phyloP scores from a whole-genome alignment of 2,113 vertebrate genomes.

The Leptodactylus fuscus region DNA sequence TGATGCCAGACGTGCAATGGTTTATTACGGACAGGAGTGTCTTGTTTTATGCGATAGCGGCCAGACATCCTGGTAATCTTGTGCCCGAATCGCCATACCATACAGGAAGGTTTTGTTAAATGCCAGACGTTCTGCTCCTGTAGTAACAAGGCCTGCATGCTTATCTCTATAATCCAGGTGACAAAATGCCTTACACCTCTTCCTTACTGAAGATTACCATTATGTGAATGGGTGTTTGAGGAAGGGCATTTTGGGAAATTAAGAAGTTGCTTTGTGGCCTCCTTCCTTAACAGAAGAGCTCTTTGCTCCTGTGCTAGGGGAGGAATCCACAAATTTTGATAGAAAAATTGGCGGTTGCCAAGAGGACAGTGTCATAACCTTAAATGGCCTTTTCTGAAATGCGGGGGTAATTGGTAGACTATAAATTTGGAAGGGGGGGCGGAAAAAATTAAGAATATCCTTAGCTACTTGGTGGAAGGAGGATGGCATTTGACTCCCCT shows the following conservation, averaged over 20 bases:
- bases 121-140: constrained; percentile 70
- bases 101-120: constrained; percentile 68
- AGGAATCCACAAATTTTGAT: not conserved
- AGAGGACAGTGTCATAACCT: constrained; percentile 76
- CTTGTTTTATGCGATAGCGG: not conserved
- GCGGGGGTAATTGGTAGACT: constrained; percentile 70
- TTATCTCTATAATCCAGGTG: constrained; percentile 83
- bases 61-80: constrained; percentile 65
- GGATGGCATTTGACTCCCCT: constrained; percentile 87
- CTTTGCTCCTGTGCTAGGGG: constrained; percentile 1
- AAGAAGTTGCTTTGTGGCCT: not conserved
- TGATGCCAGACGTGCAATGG: not conserved
- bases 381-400: constrained; percentile 70
- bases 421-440: constrained; percentile 71
- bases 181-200: constrained; percentile 93
- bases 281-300: constrained; percentile 14
- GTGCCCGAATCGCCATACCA: too few relatives aligned
- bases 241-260: constrained; percentile 78
- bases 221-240: constrained; percentile 67
- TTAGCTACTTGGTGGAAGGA: constrained; percentile 80
- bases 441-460: not conserved
- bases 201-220: constrained; percentile 90
- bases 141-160: constrained; percentile 81
- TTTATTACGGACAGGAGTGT: not conserved
- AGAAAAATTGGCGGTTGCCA: constrained; percentile 77